These are phyloP conservation scores for Actenoides lindsayi DNA, from an alignment of 2,113 vertebrate genomes.

Conservation along the genomic window DNA sequence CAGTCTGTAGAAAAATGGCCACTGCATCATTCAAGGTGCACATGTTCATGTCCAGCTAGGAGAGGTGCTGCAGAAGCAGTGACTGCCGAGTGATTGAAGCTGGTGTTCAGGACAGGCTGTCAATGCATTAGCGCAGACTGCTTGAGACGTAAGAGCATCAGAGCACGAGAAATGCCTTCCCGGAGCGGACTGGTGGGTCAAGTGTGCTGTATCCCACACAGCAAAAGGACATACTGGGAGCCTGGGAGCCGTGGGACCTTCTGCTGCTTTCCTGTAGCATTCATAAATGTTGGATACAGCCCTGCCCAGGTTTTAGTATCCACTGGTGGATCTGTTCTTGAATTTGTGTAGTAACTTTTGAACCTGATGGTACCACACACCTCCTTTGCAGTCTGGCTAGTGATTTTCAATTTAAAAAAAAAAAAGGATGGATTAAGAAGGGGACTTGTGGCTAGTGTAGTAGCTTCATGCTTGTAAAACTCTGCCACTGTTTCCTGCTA, in stretches of 20 bases:
- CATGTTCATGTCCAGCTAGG: neutral
- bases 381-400: neutral
- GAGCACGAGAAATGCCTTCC: neutral
- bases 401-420: neutral
- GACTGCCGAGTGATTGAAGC: neutral
- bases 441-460: neutral
- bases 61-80: neutral
- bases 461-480: neutral
- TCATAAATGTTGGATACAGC: neutral
- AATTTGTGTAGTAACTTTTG: neutral
- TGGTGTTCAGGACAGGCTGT: neutral
- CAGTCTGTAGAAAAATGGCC: neutral
- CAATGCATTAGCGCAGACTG: neutral
- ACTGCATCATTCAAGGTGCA: neutral
- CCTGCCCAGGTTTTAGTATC: neutral
- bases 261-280: neutral
- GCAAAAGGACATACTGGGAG: neutral
- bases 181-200: neutral
- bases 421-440: neutral
- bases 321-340: neutral
- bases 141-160: neutral
- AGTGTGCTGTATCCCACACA: neutral
- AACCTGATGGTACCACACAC: neutral
- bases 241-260: neutral
- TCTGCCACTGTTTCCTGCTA: neutral